A percentile compares a stretch with the other conserved stretches of the same genome.
Evolutionary conservation across 2,797 vertebrate genomes (phyloP).

Genomic region (Sus cebifrons): DNA sequence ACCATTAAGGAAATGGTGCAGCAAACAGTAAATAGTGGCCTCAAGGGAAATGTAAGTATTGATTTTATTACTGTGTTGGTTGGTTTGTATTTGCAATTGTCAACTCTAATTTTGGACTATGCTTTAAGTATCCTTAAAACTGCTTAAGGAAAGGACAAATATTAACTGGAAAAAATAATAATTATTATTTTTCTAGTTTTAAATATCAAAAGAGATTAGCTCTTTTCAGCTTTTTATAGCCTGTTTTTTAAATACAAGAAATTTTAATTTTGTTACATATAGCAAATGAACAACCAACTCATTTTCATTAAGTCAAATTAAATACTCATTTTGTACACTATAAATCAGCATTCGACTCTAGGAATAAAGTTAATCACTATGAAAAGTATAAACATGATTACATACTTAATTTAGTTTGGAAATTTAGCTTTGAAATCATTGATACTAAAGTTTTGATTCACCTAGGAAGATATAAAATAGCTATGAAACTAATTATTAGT

Average conservation of each 20-base stretch:
- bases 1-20: conserved; percentile 94
- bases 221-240: conserved; percentile 82
- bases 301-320: conserved; percentile 82
- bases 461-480: conserved; percentile 21
- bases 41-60: conserved; percentile 94
- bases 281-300: conserved; percentile 80
- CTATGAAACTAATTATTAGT: conserved; percentile 48
- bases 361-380: conserved; percentile 55
- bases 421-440: conserved; percentile 58
- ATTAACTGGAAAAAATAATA: conserved; percentile 91
- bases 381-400: conserved; percentile 56
- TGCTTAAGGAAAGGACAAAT: conserved; percentile 90
- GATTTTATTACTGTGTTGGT: conserved; percentile 94
- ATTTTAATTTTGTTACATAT: not conserved
- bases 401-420: not conserved
- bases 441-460: conserved; percentile 61
- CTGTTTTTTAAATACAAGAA: conserved; percentile 65
- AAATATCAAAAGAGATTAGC: conserved; percentile 78
- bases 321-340: conserved; percentile 62
- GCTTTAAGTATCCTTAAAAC: conserved; percentile 92
- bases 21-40: conserved; percentile 93
- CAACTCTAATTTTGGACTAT: conserved; percentile 93
- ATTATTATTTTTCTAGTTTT: conserved; percentile 87
- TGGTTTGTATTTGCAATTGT: conserved; percentile 94
- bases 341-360: conserved; percentile 64